Base-by-base conservation (phyloP, 2,797 vertebrate genomes). In the Pipistrellus pygmaeus region DNA sequence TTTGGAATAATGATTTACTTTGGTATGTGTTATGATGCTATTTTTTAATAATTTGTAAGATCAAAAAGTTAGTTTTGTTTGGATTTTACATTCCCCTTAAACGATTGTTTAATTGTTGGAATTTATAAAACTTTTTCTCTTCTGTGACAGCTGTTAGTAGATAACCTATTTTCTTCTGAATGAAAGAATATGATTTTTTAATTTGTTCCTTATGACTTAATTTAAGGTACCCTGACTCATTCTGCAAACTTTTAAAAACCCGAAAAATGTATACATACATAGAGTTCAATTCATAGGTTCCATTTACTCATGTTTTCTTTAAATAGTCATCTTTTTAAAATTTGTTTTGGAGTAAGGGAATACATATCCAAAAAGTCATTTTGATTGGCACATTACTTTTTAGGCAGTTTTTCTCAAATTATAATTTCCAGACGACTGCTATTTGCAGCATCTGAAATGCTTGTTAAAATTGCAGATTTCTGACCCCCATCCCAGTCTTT, bases 391-490 rank as follows among this genome's bases (percentile, higher is more conserved):
- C 71, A 51, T 85, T 95, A 82, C 68, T 88, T 86, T 81, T 96
- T 35, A 94, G 88, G 51, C 48, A 82, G 32, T 66, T 96, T 93
- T 97, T 93, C 82, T 96, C 46, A 84, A 96, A 62, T 71, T 88
- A 0, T 95, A 81, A 94, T 95, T 96, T 94, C 75, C 60, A 94
- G 78, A 85, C 78, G 88, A 88, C 69, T 77, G 41, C 73, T 92
- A 85, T 90, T 91, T 93, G 86, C 7, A 84, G 66, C 25, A 72
- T 92, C 38, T 76, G 41, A 88, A 90, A 20, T 17, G 12, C 80
- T 93, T 91, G 80, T 96, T 96, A 95, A 96, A 88, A 84, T 62
- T 87, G 75, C 75, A 81, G 86, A 72, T 95, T 94, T 94, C 94
- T 95, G 80, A 91, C 81, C 66, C 35, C 66, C 38, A n/a, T 85